phyloP scores from a whole-genome alignment of 2,113 vertebrate species.

The Calyptomena viridis region DNA sequence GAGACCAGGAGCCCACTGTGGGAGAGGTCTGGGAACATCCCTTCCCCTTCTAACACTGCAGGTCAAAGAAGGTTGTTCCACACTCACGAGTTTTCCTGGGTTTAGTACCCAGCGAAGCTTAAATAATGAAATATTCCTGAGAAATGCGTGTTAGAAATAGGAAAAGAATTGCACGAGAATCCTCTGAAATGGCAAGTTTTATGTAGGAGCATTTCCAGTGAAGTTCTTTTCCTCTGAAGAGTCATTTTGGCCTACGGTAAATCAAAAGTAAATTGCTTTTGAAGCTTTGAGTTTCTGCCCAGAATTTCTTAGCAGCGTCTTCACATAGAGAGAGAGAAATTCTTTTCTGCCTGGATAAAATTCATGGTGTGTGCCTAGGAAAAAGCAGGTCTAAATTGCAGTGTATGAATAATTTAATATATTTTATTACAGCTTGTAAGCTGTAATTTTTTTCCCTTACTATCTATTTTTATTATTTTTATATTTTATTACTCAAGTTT shows the following conservation, averaged over 20 bases:
- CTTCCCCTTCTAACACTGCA: neutral
- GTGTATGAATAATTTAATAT: neutral
- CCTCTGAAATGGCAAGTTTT: neutral
- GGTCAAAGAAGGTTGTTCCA: neutral
- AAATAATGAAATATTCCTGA: neutral
- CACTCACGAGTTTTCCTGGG: neutral
- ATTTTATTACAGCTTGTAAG: neutral
- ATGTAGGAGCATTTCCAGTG: neutral
- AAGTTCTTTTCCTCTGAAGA: neutral
- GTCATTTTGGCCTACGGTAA: neutral
- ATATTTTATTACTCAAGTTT: neutral
- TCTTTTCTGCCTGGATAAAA: neutral
- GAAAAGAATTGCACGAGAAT: neutral
- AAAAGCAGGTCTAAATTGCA: neutral
- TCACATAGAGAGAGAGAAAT: neutral
- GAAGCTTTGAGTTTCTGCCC: neutral
- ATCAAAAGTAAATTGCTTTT: neutral
- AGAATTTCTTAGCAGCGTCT: neutral
- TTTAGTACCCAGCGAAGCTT: neutral
- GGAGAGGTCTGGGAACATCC: slow-evolving; percentile 80
- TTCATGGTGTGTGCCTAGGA: neutral
- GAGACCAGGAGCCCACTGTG: slow-evolving; percentile 89
- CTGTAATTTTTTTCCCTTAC: neutral
- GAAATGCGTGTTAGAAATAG: neutral
- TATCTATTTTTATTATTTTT: neutral